Conservation (phyloP, 2,113 vertebrate genomes). For the Heteronetta atricapilla region DNA sequence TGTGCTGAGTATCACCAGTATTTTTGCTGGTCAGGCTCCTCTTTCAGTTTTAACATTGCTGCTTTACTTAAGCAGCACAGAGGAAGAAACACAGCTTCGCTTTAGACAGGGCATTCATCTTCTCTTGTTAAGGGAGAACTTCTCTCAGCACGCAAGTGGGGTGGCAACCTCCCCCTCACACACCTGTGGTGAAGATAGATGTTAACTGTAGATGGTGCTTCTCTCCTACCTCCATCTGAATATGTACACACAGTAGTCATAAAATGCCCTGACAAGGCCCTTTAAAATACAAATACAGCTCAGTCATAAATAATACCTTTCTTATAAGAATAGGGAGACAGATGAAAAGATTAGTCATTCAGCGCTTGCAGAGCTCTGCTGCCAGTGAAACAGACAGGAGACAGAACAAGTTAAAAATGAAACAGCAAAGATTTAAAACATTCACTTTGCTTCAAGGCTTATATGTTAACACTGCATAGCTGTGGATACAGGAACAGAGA, state of each 20-base stretch:
- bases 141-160: conserved; percentile 3
- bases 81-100: conserved; percentile 5
- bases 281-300: conserved; percentile 55
- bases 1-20: background rate
- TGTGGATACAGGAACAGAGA: background rate
- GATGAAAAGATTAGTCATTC: conserved; percentile 19
- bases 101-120: conserved; percentile 70
- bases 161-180: conserved; percentile 46
- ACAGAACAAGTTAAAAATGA: background rate
- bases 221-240: conserved; percentile 20
- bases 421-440: background rate
- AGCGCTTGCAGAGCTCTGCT: background rate
- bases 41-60: conserved; percentile 42
- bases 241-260: conserved; percentile 19
- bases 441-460: background rate
- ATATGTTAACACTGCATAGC: background rate
- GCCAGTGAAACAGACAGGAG: background rate
- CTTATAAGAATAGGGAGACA: background rate
- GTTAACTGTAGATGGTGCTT: conserved; percentile 11
- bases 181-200: conserved; percentile 66
- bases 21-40: conserved; percentile 21
- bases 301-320: conserved; percentile 41
- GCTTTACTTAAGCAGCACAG: conserved; percentile 20
- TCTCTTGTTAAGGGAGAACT: conserved; percentile 67
- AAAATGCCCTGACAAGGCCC: conserved; percentile 29